phyloP scores from a whole-genome alignment of 2,113 vertebrate species.

The Tylochromis polylepis region DNA sequence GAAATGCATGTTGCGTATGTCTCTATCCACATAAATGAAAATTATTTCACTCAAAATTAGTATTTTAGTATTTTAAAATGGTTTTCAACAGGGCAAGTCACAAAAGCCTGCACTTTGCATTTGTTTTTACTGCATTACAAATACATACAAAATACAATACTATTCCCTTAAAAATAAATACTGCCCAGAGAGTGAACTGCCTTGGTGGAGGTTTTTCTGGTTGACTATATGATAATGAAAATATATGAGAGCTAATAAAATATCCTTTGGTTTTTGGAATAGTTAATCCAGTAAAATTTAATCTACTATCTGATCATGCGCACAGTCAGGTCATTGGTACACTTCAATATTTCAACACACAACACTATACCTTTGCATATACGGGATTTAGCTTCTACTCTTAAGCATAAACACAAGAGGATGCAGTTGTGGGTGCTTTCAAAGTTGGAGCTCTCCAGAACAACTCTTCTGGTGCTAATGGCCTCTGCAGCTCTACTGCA shows the following conservation, averaged over 20 bases:
- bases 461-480: neutral
- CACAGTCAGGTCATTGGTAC: neutral
- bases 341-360: neutral
- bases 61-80: neutral
- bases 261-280: neutral
- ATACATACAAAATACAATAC: too few species aligned
- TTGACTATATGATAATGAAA: neutral
- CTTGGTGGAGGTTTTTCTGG: neutral
- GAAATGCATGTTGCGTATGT: neutral
- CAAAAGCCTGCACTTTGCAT: neutral
- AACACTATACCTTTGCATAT: neutral
- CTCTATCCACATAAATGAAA: neutral
- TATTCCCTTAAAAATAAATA: too few species aligned
- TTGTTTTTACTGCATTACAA: neutral
- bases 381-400: neutral
- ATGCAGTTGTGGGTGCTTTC: neutral
- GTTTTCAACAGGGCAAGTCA: neutral
- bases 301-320: neutral
- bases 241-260: neutral
- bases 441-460: neutral
- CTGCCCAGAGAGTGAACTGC: neutral
- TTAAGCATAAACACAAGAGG: neutral
- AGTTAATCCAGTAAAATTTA: neutral
- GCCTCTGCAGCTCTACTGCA: neutral
- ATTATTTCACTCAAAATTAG: neutral